phyloP scores from a whole-genome alignment of 2,888 invertebrate species.

The Meandrusa payeni region DNA sequence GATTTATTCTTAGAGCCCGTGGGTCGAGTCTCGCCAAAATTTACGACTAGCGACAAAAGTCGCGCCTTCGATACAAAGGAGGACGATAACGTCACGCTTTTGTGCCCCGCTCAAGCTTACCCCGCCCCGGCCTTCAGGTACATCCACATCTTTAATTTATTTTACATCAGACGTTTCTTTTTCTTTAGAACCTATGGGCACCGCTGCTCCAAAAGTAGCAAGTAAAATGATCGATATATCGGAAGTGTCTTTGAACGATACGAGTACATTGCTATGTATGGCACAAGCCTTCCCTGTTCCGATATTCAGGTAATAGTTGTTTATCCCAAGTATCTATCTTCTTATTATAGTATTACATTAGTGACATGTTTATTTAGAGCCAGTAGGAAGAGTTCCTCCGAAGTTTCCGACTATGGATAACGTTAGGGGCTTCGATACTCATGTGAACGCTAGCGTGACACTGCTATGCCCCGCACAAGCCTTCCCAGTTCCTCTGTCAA shows the following conservation, averaged over 20 bases:
- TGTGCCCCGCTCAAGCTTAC: constrained; percentile 89
- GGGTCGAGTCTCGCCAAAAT: constrained; percentile 84
- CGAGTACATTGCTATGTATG: constrained; percentile 80
- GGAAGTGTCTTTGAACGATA: constrained; percentile 52
- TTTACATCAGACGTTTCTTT: constrained; percentile 31
- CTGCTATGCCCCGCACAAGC: constrained; percentile 87
- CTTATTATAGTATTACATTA: constrained; percentile 28
- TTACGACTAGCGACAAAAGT: constrained; percentile 82
- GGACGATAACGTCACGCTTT: constrained; percentile 75
- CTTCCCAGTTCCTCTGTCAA: constrained; percentile 82
- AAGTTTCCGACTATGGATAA: constrained; percentile 88
- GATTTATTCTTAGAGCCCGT: constrained; percentile 81
- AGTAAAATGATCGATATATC: constrained; percentile 76
- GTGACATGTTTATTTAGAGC: constrained; percentile 62
- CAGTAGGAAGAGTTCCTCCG: constrained; percentile 82
- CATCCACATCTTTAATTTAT: constrained; percentile 31
- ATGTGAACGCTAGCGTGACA: constrained; percentile 78
- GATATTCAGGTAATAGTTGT: constrained; percentile 81
- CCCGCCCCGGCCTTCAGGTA: constrained; percentile 85
- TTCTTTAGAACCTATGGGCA: constrained; percentile 85
- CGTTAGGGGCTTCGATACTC: constrained; percentile 76
- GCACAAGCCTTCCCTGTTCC: constrained; percentile 85
- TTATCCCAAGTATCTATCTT: constrained; percentile 24
- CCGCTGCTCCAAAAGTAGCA: constrained; percentile 84
- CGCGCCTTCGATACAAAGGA: constrained; percentile 82